Conservation (phyloP, 2,113 vertebrate genomes). For the Rhabdornis inornatus region DNA sequence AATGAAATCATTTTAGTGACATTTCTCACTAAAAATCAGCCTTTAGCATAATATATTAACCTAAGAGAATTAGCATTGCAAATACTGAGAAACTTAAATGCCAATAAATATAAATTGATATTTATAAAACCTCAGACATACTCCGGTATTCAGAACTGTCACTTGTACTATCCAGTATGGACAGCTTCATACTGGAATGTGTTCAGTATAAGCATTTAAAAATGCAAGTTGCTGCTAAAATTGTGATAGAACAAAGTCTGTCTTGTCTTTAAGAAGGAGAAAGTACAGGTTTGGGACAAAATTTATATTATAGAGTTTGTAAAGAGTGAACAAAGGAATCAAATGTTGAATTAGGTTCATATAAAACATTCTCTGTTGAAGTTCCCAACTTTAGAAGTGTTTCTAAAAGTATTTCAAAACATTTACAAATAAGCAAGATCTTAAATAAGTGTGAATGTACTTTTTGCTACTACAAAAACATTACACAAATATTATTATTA, state of each 20-base stretch:
- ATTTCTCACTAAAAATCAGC: not conserved
- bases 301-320: not conserved
- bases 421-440: not conserved
- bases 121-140: not conserved
- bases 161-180: not conserved
- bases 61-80: not conserved
- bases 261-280: slow-evolving; percentile 7
- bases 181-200: not conserved
- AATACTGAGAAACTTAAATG: not conserved
- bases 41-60: not conserved
- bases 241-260: not conserved
- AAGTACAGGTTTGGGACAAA: not conserved
- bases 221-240: not conserved
- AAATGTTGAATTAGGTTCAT: not conserved
- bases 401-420: not conserved
- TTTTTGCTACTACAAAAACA: not conserved
- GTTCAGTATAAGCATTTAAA: not conserved
- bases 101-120: not conserved
- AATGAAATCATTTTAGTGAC: not conserved
- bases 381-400: not conserved
- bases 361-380: not conserved
- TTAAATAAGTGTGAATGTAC: not conserved
- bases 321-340: not conserved
- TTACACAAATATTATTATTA: not conserved
- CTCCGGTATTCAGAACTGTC: not conserved